phyloP scores from a whole-genome alignment of 2,797 vertebrate genomes.

The Girardinus metallicus region DNA sequence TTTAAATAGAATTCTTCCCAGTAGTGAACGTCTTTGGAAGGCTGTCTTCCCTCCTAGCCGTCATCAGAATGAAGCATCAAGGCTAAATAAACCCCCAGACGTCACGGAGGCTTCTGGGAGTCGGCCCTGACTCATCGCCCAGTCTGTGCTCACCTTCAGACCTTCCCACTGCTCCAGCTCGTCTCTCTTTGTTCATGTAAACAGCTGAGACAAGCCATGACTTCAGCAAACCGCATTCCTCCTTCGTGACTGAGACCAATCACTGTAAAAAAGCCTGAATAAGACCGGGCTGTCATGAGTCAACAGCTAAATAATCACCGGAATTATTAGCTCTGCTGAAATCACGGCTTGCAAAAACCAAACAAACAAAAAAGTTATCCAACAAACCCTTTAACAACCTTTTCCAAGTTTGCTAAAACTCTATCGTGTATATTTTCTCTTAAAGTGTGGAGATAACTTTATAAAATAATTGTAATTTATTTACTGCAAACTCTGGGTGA shows the following conservation, averaged over 20 bases:
- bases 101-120: neutral
- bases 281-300: neutral
- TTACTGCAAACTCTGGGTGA: no score
- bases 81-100: neutral
- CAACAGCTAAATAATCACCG: neutral
- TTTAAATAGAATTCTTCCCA: neutral
- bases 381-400: no score
- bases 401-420: no score
- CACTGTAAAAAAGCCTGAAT: neutral
- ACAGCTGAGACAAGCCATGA: neutral
- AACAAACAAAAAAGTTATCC: no score
- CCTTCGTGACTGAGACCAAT: neutral
- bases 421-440: no score
- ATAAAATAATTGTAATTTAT: no score
- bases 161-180: neutral
- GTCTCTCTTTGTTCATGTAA: neutral
- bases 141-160: neutral
- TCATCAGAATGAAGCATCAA: neutral
- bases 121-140: neutral
- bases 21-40: neutral
- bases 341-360: neutral
- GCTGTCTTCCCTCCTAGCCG: neutral
- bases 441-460: no score
- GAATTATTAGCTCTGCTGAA: neutral
- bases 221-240: neutral